These are phyloP conservation scores for Anorthoa munda DNA, from an alignment of 2,888 invertebrate species.

Conservation along the genomic window DNA sequence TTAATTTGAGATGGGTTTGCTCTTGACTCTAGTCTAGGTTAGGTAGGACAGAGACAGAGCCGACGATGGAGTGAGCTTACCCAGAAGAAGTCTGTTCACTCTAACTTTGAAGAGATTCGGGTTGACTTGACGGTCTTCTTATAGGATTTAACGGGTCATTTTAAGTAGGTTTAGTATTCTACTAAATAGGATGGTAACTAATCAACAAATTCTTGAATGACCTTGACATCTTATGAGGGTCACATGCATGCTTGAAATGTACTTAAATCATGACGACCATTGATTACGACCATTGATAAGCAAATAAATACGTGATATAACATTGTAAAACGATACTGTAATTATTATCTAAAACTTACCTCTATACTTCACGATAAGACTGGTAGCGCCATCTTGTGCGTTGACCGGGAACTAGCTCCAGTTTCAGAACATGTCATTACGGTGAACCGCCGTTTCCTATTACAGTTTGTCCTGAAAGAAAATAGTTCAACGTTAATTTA, in stretches of 20 bases:
- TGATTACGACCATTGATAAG: too few species aligned
- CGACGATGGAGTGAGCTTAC: too few species aligned
- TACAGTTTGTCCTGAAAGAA: conserved; percentile 16
- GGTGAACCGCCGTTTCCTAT: background rate
- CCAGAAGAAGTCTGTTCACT: too few species aligned
- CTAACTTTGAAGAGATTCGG: too few species aligned
- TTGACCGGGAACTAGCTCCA: conserved; percentile 5
- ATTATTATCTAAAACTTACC: conserved; percentile 20
- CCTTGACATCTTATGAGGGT: too few species aligned
- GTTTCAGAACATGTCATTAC: background rate
- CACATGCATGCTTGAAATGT: background rate
- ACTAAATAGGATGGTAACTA: background rate
- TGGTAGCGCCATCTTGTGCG: conserved; percentile 42
- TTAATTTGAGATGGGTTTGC: too few species aligned
- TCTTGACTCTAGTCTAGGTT: too few species aligned
- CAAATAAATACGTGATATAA: too few species aligned
- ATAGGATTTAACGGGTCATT: background rate
- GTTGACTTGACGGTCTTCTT: too few species aligned
- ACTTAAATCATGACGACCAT: too few species aligned
- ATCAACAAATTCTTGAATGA: background rate
- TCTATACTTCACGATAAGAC: background rate
- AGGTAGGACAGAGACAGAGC: too few species aligned
- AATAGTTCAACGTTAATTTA: background rate
- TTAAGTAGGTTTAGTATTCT: background rate
- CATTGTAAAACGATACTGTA: background rate